Evolutionary conservation across 1,140 invertebrate species (phyloP).

Genomic region (Chironomus tepperi): DNA sequence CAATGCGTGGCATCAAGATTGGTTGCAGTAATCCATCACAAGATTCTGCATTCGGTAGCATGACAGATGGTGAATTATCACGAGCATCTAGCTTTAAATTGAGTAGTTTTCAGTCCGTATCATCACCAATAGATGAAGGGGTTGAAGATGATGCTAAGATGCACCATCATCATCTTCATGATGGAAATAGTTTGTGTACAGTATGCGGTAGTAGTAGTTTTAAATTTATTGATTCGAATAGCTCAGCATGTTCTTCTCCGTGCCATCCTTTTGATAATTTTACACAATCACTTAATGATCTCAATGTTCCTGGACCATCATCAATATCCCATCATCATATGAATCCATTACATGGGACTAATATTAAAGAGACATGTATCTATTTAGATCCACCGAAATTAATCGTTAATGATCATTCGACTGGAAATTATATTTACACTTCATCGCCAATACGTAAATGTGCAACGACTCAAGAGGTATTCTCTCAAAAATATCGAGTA

Average conservation of each 20-base stretch:
- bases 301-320: constrained; percentile 11
- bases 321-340: neutral
- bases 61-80: constrained; percentile 39
- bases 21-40: constrained; percentile 40
- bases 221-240: constrained; percentile 20
- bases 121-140: constrained; percentile 39
- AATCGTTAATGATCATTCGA: constrained; percentile 37
- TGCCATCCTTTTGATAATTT: neutral
- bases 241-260: neutral
- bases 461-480: constrained; percentile 36
- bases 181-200: neutral
- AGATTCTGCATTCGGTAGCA: constrained; percentile 39
- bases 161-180: neutral
- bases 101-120: constrained; percentile 40
- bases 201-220: neutral
- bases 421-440: constrained; percentile 38
- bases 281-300: constrained; percentile 21
- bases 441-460: constrained; percentile 39
- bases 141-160: constrained; percentile 34
- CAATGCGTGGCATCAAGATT: constrained; percentile 38
- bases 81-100: constrained; percentile 37
- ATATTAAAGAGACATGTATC: constrained; percentile 18
- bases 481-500: constrained; percentile 39
- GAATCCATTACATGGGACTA: neutral
- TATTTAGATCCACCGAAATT: constrained; percentile 40